phyloP scores from a whole-genome alignment of 2,797 vertebrate species.

The Thaleichthys pacificus region DNA sequence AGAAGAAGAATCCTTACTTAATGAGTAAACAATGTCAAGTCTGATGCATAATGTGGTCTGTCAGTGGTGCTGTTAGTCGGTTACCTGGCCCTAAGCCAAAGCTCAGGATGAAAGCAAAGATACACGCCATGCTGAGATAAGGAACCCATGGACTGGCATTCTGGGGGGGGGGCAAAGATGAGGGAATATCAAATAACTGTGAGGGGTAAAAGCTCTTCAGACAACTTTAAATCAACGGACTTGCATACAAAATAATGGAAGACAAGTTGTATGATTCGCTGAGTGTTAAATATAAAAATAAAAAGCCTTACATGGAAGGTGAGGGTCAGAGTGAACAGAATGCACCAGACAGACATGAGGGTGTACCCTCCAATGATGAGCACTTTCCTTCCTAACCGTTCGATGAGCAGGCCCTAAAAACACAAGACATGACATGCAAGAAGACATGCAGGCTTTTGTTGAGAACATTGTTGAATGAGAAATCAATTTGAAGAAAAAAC shows the following conservation, averaged over 20 bases:
- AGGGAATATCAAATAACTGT: too few species aligned
- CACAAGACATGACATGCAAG: conserved; percentile 40
- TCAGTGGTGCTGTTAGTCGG: background rate
- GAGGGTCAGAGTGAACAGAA: conserved; percentile 80
- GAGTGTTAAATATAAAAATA: background rate
- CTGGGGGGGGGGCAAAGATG: conserved; percentile 54
- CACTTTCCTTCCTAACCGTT: conserved; percentile 79
- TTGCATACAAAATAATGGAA: too few species aligned
- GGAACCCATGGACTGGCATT: conserved; percentile 72
- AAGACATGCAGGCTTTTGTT: background rate
- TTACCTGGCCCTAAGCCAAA: conserved; percentile 88
- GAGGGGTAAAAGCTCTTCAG: too few species aligned
- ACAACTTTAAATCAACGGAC: background rate
- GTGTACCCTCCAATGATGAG: conserved; percentile 86
- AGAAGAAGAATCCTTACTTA: background rate
- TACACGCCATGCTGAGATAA: conserved; percentile 81
- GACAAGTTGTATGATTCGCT: too few species aligned
- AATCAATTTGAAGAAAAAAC: background rate
- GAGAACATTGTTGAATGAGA: too few species aligned
- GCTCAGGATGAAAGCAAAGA: conserved; percentile 89
- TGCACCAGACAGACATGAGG: conserved; percentile 85
- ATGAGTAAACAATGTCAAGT: background rate
- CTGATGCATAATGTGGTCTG: background rate
- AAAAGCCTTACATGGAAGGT: conserved; percentile 78
- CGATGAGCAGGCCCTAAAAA: conserved; percentile 83